Evolutionary conservation across 2,888 invertebrate genomes (phyloP), one percentile per base, ranked within the genome.

Genomic region (Melieria omissa): DNA sequence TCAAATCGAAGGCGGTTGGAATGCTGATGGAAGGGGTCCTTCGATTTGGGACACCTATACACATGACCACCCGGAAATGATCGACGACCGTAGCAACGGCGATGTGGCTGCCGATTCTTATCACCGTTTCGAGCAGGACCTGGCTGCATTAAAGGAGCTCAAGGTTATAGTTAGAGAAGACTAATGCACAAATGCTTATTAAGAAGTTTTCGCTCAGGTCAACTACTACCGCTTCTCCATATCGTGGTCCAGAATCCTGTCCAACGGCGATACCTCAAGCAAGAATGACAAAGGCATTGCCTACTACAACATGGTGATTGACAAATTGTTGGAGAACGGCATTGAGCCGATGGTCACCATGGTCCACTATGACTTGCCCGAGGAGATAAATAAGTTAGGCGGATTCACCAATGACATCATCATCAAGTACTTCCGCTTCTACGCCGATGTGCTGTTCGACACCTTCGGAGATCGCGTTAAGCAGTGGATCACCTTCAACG

Each of bases 281-380:
- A 83, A 91, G 10, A 93, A 91, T 80, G 80, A 88, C 76, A 87
- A 87, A 1, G 93, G 92, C 4, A 85, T 91, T 12, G 83, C 88
- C 45, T 92, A 92, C 82, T 93, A 93, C 84, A 90, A 91, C 75
- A 87, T 89, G 74, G 84, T 92, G 6, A 91, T 93, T 68, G 83
- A 92, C 78, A 90, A 89, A 80, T 88, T 93, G 75, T 74, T 91
- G 0, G 88, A 87, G 49, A 89, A 89, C 76, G 89, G 88, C 58
- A 92, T 93, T 70, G 83, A 86, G 64, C 93, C 93, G 0, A 85
- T 90, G 83, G 86, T 92, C 79, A 89, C 90, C 0, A 81, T 90
- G 47, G 89, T 88, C 77, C 90, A 90, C 72, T 89, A 89, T 88
- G 90, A 90, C 78, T 79, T 90, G 55, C 90, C 89, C 0, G 87